Base-by-base conservation (phyloP, 2,888 invertebrate species). In the Pegoplata infirma region DNA sequence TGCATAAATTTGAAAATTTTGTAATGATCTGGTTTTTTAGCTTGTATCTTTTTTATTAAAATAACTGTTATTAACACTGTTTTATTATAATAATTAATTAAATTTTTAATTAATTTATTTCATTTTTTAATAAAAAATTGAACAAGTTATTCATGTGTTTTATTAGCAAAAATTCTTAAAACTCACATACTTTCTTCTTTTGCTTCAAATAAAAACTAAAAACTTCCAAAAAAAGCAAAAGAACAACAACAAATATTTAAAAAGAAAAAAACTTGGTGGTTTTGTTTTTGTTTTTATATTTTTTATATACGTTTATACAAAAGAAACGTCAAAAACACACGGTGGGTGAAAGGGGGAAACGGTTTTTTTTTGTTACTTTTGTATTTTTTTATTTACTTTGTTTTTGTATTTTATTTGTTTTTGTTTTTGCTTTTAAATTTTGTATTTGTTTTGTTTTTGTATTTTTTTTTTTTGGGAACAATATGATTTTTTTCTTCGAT, bases 161-260 rank as follows among this genome's bases (percentile, higher is more conserved):
- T 5, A 16, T 56, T 78, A 53, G 47, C 28, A 68, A 25, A 63
- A 68, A 68, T 59, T 75, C 61, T 75, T 67, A 51, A n/a, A n/a
- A 67, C 58, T 69, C 64, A 59, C 78, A 73, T 73, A 69, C 68
- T 74, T 78, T 71, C 74, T 78, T 71, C 74, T 68, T 79, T 49
- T 49, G 46, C 49, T 71, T 2, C 56, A 8, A 79, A n/a, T n/a
- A n/a, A n/a, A n/a, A n/a, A n/a, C n/a, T n/a, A n/a, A n/a, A n/a
- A 61, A 68, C 66, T 78, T 74, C 47, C 40, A 56, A 69, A 59
- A 71, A 66, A 53, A 64, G 61, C 3, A 68, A 78, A 32, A 25
- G 14, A 8, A 36, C 53, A 53, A 55, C 56, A 47, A 19, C 44
- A 40, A 46, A 55, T 17, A 72, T 61, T 16, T 68, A 68, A 56